Evolutionary conservation across 1,140 invertebrate genomes (phyloP), one percentile per base, ranked within the genome.

Genomic region (Trachymyrmex septentrionalis): DNA sequence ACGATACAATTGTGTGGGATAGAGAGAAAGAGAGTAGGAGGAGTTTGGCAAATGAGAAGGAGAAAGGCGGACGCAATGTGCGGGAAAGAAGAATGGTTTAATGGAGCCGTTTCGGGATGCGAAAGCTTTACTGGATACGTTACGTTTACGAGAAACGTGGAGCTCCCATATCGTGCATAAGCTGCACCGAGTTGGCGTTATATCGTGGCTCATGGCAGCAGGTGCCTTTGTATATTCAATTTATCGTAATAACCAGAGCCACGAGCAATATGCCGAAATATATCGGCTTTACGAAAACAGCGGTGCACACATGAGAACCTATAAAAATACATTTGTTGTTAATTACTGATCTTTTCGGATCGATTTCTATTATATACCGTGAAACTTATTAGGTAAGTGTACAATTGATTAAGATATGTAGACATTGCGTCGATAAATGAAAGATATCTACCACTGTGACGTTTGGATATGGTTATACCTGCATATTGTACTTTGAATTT

Each of bases 171-270:
- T 90, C 78, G 87, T 89, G 78, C 59, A 89, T 90, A 73, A 81
- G 78, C 84, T 19, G 21, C 53, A 80, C 27, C 78, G 67, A 86
- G 44, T 72, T 38, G 48, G 19, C 38, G 55, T 44, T 78, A 72
- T 73, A 82, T 75, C 66, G 87, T 67, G 19, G 50, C 64, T 27
- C 55, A 21, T 55, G 63, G 84, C 76, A 73, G 55, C 87, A 82
- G 76, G 69, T 89, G 88, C 88, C 63, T 87, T 90, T 84, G 85
- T 90, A 89, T 87, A 90, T 90, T 87, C 88, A 90, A 90, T 90
- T 89, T 87, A 27, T 66, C 85, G 78, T 90, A 89, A 90, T 90
- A 90, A 89, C 71, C 71, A 63, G 19, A 59, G 50, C 76, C 59
- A 66, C 5, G 66, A 44, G 87, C 77, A 86, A 89, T 89, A 81